These are phyloP conservation scores for Siphamia tubifer DNA, from an alignment of 2,113 vertebrate species.

Conservation along the genomic window DNA sequence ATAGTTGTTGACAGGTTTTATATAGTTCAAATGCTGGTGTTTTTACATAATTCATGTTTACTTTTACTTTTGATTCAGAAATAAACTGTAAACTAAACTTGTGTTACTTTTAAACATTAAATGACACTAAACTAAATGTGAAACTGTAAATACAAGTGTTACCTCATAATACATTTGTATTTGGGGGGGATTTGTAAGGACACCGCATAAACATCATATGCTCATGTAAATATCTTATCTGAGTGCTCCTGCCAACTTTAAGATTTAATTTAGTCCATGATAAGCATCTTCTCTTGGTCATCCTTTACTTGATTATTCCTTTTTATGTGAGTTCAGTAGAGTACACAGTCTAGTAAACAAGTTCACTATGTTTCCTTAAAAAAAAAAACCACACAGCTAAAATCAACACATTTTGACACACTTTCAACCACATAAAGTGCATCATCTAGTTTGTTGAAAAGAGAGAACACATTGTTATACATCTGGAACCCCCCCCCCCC, in stretches of 20 bases:
- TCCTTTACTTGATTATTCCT: constrained; percentile 18
- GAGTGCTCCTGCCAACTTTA: constrained; percentile 8
- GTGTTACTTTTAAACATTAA: too few species aligned
- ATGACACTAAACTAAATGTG: background rate
- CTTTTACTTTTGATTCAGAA: background rate
- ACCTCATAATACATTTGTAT: too few species aligned
- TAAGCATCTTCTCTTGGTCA: constrained; percentile 23
- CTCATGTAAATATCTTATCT: background rate
- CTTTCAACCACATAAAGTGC: background rate
- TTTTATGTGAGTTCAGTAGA: constrained; percentile 27
- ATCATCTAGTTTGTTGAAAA: background rate
- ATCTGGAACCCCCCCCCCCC: too few species aligned
- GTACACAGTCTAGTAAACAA: constrained; percentile 18
- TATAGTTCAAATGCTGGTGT: too few species aligned
- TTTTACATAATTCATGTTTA: too few species aligned
- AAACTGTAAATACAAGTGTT: background rate
- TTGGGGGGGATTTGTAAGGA: background rate
- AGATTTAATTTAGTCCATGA: constrained; percentile 30
- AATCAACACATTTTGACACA: background rate
- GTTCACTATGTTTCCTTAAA: background rate
- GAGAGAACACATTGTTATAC: background rate
- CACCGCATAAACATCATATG: constrained; percentile 1
- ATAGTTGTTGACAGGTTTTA: too few species aligned
- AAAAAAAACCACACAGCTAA: background rate
- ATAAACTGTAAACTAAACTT: background rate